Base-by-base conservation (phyloP, 2,888 invertebrate species). In the Andrena marginata region DNA sequence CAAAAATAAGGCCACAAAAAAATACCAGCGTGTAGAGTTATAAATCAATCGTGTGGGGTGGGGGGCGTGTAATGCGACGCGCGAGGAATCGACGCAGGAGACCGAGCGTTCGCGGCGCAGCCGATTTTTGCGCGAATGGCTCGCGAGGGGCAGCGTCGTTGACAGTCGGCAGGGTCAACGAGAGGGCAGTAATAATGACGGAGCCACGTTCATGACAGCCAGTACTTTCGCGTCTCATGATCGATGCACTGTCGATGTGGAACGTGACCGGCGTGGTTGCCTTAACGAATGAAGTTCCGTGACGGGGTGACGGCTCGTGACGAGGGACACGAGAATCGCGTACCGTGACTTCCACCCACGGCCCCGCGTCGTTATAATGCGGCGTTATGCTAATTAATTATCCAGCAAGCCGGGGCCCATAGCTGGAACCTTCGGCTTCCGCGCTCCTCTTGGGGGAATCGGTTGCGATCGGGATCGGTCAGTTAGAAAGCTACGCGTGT, bases 301-400 rank as follows among this genome's bases (percentile, higher is more conserved):
- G 63, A 75, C 68, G 67, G 73, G 69, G 35, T 65, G 80, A 82
- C 82, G 82, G 72, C 51, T 70, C 81, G 72, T 82, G 76, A 80
- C 65, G 76, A 67, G 54, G 74, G 75, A 78, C 68, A 68, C 74
- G 71, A 35, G 70, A 82, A 65, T 74, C 77, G 71, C 74, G 63
- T 71, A 73, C 63, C 82, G 82, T 77, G 73, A 77, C 77, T 72
- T 35, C 80, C 64, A 2, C 13, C 69, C 62, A 20, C 62, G 35
- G 51, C 68, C 60, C 72, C 59, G 49, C 68, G 67, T 63, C 71
- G 70, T 77, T 80, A 77, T 63, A 74, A 70, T 63, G 75, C 67
- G 78, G 31, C 70, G 75, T 82, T 80, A 80, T 82, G 82, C 80
- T 80, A 82, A 80, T 82, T 82, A 80, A 82, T 82, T 80, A 82